Evolutionary conservation across 1,140 invertebrate genomes (phyloP).

Genomic region (Procambarus clarkii): DNA sequence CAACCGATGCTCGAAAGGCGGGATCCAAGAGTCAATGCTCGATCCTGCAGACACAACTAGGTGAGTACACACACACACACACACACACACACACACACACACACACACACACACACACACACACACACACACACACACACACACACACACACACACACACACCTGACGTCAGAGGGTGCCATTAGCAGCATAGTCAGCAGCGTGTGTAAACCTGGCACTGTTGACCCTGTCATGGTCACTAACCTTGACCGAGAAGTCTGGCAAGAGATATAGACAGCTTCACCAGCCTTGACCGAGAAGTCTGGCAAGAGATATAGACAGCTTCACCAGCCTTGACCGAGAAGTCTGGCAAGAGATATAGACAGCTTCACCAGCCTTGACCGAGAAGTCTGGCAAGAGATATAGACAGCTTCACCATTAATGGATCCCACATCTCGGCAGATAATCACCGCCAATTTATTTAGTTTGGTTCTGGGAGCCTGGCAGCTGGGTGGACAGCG

Average conservation of each 20-base stretch:
- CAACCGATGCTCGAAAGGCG: too few relatives aligned
- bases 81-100: not conserved
- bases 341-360: too few relatives aligned
- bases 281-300: too few relatives aligned
- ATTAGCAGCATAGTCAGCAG: not conserved
- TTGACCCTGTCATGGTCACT: not conserved
- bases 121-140: conserved; percentile 9
- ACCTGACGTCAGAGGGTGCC: not conserved
- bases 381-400: too few relatives aligned
- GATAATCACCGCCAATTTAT: not conserved
- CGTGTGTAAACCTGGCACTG: not conserved
- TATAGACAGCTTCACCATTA: not conserved
- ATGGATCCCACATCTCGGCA: not conserved
- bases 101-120: not conserved
- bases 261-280: too few relatives aligned
- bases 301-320: too few relatives aligned
- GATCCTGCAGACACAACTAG: too few relatives aligned
- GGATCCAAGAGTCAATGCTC: too few relatives aligned
- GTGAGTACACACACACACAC: not conserved
- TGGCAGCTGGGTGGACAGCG: too few relatives aligned
- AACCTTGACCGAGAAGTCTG: not conserved
- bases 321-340: too few relatives aligned
- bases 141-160: conserved; percentile 9
- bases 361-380: too few relatives aligned
- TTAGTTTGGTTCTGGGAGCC: not conserved